These are phyloP conservation scores for Xanthorhoe spadicearia DNA, from an alignment of 2,888 invertebrate species.

Conservation along the genomic window DNA sequence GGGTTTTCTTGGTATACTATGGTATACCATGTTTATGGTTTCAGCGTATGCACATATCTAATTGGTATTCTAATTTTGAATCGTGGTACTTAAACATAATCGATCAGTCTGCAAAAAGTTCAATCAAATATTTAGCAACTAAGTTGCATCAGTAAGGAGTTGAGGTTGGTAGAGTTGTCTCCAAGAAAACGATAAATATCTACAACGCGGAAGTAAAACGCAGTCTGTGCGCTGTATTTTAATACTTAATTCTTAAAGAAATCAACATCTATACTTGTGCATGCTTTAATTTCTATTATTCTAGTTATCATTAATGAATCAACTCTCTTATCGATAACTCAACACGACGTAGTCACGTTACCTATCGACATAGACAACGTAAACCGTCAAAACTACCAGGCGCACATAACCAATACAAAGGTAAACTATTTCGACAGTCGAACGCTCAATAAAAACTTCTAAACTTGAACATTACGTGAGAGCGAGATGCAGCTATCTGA, in stretches of 20 bases:
- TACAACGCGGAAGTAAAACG: conserved; percentile 6
- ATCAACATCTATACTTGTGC: too few species aligned
- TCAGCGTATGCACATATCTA: conserved; percentile 21
- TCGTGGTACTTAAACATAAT: neutral
- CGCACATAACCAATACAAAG: conserved; percentile 70
- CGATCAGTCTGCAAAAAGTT: neutral
- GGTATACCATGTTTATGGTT: conserved; percentile 23
- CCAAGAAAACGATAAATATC: neutral
- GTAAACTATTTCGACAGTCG: conserved; percentile 78
- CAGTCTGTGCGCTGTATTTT: too few species aligned
- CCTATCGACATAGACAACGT: conserved; percentile 80
- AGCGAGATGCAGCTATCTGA: conserved; percentile 70
- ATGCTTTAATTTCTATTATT: neutral
- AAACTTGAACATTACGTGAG: conserved; percentile 72
- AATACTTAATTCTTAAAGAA: too few species aligned
- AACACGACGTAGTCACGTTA: conserved; percentile 58
- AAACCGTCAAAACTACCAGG: conserved; percentile 81
- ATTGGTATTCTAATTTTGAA: conserved; percentile 27
- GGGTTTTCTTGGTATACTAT: conserved; percentile 30
- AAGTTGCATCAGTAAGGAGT: neutral
- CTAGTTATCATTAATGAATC: conserved; percentile 3
- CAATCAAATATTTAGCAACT: neutral
- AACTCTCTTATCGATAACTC: conserved; percentile 43
- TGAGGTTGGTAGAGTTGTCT: neutral
- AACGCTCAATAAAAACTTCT: conserved; percentile 79